These are phyloP conservation scores for Paratilapia polleni DNA, from an alignment of 2,113 vertebrate genomes.

Conservation along the genomic window DNA sequence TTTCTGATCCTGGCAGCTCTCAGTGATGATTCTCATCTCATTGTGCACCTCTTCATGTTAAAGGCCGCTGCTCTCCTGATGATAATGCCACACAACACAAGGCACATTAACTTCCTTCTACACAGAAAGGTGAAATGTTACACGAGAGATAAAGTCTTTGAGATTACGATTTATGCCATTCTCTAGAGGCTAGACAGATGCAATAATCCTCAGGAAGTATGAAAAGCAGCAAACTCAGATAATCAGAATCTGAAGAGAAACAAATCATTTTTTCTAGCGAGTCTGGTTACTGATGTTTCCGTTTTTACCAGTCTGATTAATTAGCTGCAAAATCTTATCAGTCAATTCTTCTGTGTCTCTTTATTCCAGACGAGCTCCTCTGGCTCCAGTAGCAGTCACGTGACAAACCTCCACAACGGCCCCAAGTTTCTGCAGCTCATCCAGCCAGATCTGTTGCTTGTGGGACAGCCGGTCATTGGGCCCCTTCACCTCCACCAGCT, in stretches of 20 bases:
- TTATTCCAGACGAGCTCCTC: slow-evolving; percentile 77
- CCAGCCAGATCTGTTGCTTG: slow-evolving; percentile 95
- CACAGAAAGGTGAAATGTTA: not conserved
- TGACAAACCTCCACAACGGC: slow-evolving; percentile 94
- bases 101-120: not conserved
- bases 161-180: not conserved
- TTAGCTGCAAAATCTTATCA: slow-evolving; percentile 13
- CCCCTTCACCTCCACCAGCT: slow-evolving; percentile 98
- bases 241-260: not conserved
- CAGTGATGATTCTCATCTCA: not conserved
- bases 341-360: not conserved
- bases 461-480: slow-evolving; percentile 91
- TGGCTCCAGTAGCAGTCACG: slow-evolving; percentile 85
- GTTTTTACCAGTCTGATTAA: not conserved
- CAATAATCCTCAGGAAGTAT: not conserved
- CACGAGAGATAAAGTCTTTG: not conserved
- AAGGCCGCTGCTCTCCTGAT: slow-evolving; percentile 4
- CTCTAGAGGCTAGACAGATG: not conserved
- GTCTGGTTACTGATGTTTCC: not conserved
- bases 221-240: not conserved
- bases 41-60: slow-evolving; percentile 12
- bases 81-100: slow-evolving; percentile 4
- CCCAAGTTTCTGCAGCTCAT: slow-evolving; percentile 87
- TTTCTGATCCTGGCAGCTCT: slow-evolving; percentile 35
- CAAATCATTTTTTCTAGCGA: not conserved